phyloP scores from a whole-genome alignment of 2,888 invertebrate genomes.

The Caenorhabditis imperialis region DNA sequence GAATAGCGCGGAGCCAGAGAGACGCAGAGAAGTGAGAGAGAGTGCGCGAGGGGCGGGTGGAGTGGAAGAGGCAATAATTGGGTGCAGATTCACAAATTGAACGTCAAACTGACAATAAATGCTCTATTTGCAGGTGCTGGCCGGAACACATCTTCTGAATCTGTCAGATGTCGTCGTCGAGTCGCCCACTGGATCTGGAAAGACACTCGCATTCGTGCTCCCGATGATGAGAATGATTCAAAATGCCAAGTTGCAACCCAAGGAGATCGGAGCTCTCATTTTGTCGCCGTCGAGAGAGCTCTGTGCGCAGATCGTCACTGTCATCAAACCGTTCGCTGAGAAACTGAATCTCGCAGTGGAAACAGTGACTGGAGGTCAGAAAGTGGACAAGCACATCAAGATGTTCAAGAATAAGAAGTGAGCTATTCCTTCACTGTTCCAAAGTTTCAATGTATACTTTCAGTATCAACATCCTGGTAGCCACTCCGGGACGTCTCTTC shows the following conservation, averaged over 20 bases:
- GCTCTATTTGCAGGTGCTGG: constrained; percentile 52
- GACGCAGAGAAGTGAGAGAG: background rate
- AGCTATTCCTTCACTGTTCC: background rate
- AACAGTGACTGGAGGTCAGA: constrained; percentile 79
- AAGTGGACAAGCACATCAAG: constrained; percentile 57
- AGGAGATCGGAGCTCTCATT: constrained; percentile 87
- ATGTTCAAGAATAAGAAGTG: constrained; percentile 69
- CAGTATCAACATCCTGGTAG: constrained; percentile 88
- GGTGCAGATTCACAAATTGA: too few species aligned
- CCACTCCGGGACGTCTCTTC: constrained; percentile 93
- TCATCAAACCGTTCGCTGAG: constrained; percentile 60
- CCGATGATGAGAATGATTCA: constrained; percentile 88
- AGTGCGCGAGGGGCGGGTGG: background rate
- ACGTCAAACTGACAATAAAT: too few species aligned
- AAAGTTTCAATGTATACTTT: constrained; percentile 13
- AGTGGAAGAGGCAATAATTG: too few species aligned
- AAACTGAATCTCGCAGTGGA: constrained; percentile 52
- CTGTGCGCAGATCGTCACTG: constrained; percentile 88
- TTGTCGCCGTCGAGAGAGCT: constrained; percentile 96
- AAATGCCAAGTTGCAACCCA: constrained; percentile 37
- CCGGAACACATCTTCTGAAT: constrained; percentile 81
- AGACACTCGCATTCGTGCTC: constrained; percentile 94
- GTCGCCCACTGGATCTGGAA: constrained; percentile 98
- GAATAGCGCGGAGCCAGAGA: background rate
- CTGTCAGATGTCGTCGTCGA: constrained; percentile 98